A percentile compares a stretch with the other conserved stretches of the same genome.
Evolutionary conservation across 2,113 vertebrate species (phyloP).

Genomic region (Sorex fumeus): DNA sequence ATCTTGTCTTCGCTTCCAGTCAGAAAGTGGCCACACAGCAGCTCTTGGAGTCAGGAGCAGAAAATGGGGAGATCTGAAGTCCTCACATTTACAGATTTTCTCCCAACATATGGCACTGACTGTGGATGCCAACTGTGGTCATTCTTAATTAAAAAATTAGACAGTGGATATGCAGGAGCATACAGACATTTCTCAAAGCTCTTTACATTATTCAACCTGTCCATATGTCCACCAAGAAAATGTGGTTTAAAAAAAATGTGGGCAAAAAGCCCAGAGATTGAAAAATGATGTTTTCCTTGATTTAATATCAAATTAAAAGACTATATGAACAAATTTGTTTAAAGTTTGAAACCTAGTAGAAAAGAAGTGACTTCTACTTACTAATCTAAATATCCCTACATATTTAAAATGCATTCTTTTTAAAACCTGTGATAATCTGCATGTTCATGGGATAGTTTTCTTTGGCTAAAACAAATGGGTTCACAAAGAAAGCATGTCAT

Average conservation of each 20-base stretch:
- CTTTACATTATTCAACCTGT: constrained; percentile 69
- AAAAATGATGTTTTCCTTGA: constrained; percentile 17
- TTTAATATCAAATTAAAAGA: constrained; percentile 24
- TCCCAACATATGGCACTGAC: constrained; percentile 69
- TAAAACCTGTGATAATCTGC: background rate
- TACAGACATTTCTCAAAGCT: constrained; percentile 51
- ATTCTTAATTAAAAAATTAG: constrained; percentile 75
- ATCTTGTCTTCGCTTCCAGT: constrained; percentile 42
- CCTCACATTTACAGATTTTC: constrained; percentile 61
- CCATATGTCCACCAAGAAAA: constrained; percentile 59
- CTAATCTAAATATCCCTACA: background rate
- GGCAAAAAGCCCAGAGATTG: background rate
- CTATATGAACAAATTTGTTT: constrained; percentile 7
- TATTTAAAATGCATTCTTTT: constrained; percentile 21
- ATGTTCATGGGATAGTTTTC: background rate
- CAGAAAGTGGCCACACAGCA: constrained; percentile 22
- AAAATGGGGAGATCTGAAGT: constrained; percentile 64
- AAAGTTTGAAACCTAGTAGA: constrained; percentile 14
- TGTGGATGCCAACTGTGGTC: constrained; percentile 62
- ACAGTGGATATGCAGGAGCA: constrained; percentile 29
- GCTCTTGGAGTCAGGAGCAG: constrained; percentile 60
- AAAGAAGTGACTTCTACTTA: background rate
- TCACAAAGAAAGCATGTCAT: constrained; percentile 13
- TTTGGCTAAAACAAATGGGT: constrained; percentile 27
- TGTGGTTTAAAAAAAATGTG: background rate